phyloP scores from a whole-genome alignment of 2,888 invertebrate species.

The Drosophila tanythrix region DNA sequence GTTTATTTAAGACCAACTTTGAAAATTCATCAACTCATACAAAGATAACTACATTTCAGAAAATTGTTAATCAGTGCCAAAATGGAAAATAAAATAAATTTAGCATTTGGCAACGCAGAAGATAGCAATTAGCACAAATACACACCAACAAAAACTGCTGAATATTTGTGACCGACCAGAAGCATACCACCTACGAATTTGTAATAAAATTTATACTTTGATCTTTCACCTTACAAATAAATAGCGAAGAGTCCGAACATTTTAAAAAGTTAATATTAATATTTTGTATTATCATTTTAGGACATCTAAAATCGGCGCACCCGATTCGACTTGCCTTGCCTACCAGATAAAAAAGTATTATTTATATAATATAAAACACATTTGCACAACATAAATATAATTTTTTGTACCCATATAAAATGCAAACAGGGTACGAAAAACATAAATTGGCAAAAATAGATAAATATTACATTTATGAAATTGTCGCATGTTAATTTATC shows the following conservation, averaged over 20 bases:
- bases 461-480: conserved; percentile 21
- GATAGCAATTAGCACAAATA: conserved; percentile 18
- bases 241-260: neutral
- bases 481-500: conserved; percentile 18
- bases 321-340: neutral
- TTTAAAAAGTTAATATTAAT: neutral
- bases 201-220: neutral
- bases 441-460: neutral
- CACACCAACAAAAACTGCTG: neutral
- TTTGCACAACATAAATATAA: neutral
- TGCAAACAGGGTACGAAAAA: neutral
- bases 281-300: neutral
- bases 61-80: neutral
- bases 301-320: neutral
- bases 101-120: conserved; percentile 5
- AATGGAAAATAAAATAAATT: neutral
- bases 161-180: neutral
- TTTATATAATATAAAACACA: neutral
- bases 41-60: neutral
- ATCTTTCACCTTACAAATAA: neutral
- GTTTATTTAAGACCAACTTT: neutral
- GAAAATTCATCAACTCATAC: neutral
- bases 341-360: neutral
- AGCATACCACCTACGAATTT: neutral
- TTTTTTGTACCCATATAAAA: neutral